These are phyloP conservation scores for Drosophila atroscutellata DNA, from an alignment of 2,888 invertebrate genomes.

Conservation along the genomic window DNA sequence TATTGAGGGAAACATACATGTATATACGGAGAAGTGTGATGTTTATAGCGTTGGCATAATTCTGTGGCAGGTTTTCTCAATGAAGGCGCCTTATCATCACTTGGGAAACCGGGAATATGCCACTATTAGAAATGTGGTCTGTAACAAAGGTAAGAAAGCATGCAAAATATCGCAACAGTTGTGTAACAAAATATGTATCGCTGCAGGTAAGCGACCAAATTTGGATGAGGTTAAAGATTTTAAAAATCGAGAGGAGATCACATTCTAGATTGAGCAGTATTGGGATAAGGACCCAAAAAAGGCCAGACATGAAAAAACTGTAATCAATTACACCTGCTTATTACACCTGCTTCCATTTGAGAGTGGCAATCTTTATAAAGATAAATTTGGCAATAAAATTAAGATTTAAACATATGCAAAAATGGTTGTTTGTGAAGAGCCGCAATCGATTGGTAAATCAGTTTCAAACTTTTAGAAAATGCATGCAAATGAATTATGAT, in stretches of 20 bases:
- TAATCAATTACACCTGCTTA: too few species aligned
- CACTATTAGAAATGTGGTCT: rapidly evolving
- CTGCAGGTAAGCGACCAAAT: background rate
- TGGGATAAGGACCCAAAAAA: background rate
- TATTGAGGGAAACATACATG: rapidly evolving
- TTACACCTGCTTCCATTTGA: too few species aligned
- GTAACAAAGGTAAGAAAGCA: rapidly evolving
- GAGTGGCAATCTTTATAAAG: too few species aligned
- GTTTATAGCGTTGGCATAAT: constrained; percentile 3
- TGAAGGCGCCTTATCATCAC: background rate
- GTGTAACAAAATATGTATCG: background rate
- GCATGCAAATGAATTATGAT: too few species aligned
- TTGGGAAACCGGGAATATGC: rapidly evolving
- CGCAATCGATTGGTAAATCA: too few species aligned
- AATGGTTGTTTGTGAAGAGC: too few species aligned
- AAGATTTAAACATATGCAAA: too few species aligned
- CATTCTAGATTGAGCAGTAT: background rate
- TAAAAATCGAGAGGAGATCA: background rate
- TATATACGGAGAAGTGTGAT: constrained; percentile 2
- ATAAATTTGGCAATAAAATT: too few species aligned
- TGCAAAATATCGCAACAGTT: background rate
- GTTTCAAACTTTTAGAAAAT: background rate
- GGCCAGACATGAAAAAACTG: background rate
- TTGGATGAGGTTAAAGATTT: too few species aligned
- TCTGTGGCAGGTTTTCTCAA: constrained; percentile 5